phyloP scores from a whole-genome alignment of 2,888 invertebrate genomes.

The Buathra laborator region DNA sequence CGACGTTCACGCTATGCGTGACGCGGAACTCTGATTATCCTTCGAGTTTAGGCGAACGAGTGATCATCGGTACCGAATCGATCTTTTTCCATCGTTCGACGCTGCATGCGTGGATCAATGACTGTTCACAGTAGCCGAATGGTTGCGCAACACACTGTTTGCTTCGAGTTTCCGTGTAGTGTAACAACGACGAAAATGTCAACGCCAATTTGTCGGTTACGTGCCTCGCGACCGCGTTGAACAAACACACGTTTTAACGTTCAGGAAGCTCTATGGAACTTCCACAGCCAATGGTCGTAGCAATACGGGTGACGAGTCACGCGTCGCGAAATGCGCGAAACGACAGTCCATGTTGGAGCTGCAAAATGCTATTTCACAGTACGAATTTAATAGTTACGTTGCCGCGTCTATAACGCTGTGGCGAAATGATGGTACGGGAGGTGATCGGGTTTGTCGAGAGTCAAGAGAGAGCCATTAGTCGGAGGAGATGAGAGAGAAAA shows the following conservation, averaged over 20 bases:
- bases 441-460: slow-evolving; percentile 24
- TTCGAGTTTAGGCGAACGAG: slow-evolving; percentile 7
- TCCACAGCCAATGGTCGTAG: neutral
- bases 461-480: neutral
- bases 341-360: neutral
- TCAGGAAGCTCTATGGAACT: neutral
- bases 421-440: neutral
- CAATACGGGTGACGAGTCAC: slow-evolving; percentile 12
- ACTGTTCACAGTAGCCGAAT: neutral
- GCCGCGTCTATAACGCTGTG: neutral
- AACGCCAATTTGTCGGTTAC: slow-evolving; percentile 61
- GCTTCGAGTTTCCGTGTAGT: neutral
- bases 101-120: slow-evolving; percentile 11
- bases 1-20: slow-evolving; percentile 43
- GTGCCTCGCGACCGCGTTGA: slow-evolving; percentile 36
- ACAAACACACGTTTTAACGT: slow-evolving; percentile 7
- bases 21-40: slow-evolving; percentile 1
- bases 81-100: neutral
- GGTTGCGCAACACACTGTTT: neutral
- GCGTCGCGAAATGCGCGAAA: slow-evolving; percentile 11
- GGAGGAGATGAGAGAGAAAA: neutral
- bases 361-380: slow-evolving; percentile 8
- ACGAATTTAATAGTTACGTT: slow-evolving; percentile 25
- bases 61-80: neutral
- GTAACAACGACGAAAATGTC: slow-evolving; percentile 56